Conservation (phyloP, 1,140 invertebrate species). For the Nomia melanderi region DNA sequence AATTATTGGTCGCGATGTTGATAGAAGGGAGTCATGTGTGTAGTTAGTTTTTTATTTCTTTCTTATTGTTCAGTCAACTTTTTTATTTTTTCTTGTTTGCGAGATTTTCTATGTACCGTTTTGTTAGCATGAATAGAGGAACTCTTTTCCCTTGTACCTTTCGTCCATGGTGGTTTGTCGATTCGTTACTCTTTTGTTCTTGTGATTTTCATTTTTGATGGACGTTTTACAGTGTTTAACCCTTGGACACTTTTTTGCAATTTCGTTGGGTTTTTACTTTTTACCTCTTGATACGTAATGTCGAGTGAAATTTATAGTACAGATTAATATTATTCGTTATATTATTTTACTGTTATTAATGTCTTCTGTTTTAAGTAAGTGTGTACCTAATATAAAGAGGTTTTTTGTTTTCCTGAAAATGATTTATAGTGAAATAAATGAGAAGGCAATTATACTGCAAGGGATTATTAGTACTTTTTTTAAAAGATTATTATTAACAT, state of each 20-base stretch:
- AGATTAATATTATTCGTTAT: no score
- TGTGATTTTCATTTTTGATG: neutral
- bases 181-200: neutral
- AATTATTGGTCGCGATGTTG: neutral
- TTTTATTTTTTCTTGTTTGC: no score
- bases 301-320: no score
- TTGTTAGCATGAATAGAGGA: conserved; percentile 12
- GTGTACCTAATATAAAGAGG: no score
- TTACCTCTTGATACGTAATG: no score
- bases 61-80: neutral
- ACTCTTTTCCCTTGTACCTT: neutral
- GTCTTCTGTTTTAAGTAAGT: no score
- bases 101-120: neutral
- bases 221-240: neutral
- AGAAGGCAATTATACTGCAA: no score
- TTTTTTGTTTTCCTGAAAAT: no score
- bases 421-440: no score
- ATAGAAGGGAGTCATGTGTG: neutral
- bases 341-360: no score
- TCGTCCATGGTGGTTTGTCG: neutral
- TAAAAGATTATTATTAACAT: no score
- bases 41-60: neutral
- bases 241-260: neutral
- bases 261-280: neutral
- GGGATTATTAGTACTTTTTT: no score